Base-by-base conservation (phyloP, 2,113 vertebrate species). In the Phalacrocorax aristotelis region DNA sequence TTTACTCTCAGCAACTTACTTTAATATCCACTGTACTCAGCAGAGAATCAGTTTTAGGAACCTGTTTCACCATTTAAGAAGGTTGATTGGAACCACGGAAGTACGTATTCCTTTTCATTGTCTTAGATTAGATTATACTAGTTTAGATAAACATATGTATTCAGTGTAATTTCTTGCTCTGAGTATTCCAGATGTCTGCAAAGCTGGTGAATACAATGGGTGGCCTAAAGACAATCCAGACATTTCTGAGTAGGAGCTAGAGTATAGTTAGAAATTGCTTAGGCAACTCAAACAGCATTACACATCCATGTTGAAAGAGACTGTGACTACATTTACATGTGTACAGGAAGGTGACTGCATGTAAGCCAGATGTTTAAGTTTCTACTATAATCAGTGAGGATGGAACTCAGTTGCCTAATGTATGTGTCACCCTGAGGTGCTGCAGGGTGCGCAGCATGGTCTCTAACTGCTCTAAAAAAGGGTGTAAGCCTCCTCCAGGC, bases 391-490 rank as follows among this genome's bases (percentile, higher is more conserved):
- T 29, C 22, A 58, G 2, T 17, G 38, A 80, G 30, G 26, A 10
- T 49, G 27, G 7, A 49, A n/a, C 9, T 83, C 49, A 54, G 17
- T 10, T 66, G 21, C 30, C 22, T 51, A 54, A 30, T 0, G 11
- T 7, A 25, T 3, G 1, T 1, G 0, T 26, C 34, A 44, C 23
- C 23, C 23, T 80, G 40, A 77, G 25, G 52, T 15, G 18, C 4
- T 18, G 14, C n/a, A 55, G n/a, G 19, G 18, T 42, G 34, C 12
- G 10, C 20, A 46, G 29, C 32, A 27, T 1, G 22, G 13, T 23
- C 38, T 68, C 9, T 0, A 1, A 8, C 10, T 7, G 42, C 32
- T 48, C 8, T 48, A 38, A 75, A 3, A 72, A 57, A 80, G 22
- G 9, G 2, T 25, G 18, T 57, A 26, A 11, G 5, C 32, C 3